Percentiles rank a stretch among this genome's conserved stretches.
phyloP scores from a whole-genome alignment of 1,140 invertebrate genomes.

The Rhopalosiphum padi region DNA sequence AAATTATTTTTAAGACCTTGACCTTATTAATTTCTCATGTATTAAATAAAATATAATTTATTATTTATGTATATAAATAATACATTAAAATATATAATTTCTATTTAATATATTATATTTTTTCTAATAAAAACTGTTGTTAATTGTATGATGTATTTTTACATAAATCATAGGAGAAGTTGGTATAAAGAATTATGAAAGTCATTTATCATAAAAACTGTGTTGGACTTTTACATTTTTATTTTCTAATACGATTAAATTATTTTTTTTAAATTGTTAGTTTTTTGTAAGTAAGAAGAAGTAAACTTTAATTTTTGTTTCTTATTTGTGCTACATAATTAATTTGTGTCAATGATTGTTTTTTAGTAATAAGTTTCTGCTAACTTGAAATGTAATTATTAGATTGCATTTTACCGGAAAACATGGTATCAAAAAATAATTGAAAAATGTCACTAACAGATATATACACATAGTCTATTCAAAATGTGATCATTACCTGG shows the following conservation, averaged over 20 bases:
- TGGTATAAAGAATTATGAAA: neutral
- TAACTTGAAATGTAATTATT: neutral
- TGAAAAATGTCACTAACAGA: too few relatives aligned
- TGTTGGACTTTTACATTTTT: neutral
- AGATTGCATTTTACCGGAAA: neutral
- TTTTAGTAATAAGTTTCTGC: too few relatives aligned
- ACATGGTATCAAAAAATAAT: neutral
- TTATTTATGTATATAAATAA: neutral
- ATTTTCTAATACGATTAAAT: neutral
- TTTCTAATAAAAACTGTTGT: neutral
- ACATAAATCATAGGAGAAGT: neutral
- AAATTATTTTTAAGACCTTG: constrained; percentile 13
- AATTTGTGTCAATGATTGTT: neutral
- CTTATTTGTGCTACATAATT: neutral
- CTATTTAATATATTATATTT: neutral
- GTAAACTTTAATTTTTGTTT: neutral
- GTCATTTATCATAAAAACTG: neutral
- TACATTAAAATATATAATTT: neutral
- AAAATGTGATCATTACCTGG: too few relatives aligned
- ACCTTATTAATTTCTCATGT: neutral
- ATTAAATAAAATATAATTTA: constrained; percentile 36
- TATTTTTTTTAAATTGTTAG: neutral
- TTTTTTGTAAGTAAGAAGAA: too few relatives aligned
- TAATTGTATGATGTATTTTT: neutral
- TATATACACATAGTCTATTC: too few relatives aligned